Conservation (phyloP, 2,113 vertebrate species). For the Nothoprocta perdicaria region DNA sequence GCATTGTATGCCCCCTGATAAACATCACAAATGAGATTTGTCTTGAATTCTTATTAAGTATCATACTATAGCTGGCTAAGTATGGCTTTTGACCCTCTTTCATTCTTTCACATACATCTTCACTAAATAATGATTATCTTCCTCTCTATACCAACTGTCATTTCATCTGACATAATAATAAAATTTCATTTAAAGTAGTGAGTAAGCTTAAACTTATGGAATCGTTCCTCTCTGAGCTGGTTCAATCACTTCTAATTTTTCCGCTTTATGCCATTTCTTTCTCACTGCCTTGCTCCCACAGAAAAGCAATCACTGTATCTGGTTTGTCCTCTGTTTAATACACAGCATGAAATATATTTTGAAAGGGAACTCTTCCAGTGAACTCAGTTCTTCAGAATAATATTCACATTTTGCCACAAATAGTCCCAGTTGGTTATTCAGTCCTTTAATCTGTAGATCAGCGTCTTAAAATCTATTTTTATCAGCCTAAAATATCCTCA, state of each 20-base stretch:
- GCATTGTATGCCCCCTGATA: neutral
- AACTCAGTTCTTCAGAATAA: neutral
- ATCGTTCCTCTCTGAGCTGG: neutral
- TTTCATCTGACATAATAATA: neutral
- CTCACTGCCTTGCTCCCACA: conserved; percentile 13
- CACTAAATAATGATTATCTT: neutral
- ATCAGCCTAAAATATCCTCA: neutral
- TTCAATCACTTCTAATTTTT: conserved; percentile 56
- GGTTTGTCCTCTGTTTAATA: neutral
- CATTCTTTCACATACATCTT: neutral
- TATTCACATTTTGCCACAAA: neutral
- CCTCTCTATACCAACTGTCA: neutral
- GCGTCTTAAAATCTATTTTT: neutral
- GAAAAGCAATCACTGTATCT: neutral
- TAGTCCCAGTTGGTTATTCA: neutral
- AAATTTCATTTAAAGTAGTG: neutral
- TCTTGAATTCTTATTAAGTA: neutral
- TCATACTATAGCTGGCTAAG: neutral
- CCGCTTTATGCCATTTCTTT: conserved; percentile 35
- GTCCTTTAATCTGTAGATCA: neutral
- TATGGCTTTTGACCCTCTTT: neutral
- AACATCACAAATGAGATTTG: neutral
- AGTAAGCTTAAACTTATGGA: neutral
- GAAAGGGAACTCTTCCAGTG: neutral
- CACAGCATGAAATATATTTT: neutral